Evolutionary conservation across 2,113 vertebrate species (phyloP).

Genomic region (Engraulis encrasicolus): DNA sequence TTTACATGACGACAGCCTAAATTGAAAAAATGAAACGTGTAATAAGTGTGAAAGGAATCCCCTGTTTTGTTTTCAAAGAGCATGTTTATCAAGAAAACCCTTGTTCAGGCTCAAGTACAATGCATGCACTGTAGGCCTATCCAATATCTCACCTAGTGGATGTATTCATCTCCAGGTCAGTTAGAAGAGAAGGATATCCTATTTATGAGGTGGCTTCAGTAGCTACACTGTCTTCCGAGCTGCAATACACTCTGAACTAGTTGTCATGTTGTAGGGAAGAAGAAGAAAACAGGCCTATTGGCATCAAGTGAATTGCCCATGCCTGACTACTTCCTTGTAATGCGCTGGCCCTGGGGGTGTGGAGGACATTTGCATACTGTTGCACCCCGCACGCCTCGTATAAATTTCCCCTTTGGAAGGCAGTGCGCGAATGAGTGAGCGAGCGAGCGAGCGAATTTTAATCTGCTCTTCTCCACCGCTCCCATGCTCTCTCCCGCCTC

Average conservation of each 20-base stretch:
- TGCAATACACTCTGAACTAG: not conserved
- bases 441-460: slow-evolving; percentile 37
- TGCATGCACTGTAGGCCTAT: too few species aligned
- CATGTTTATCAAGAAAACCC: too few species aligned
- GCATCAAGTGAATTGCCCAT: slow-evolving; percentile 3
- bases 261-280: not conserved
- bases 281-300: slow-evolving; percentile 13
- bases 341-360: slow-evolving; percentile 22
- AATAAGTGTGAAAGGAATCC: too few species aligned
- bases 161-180: not conserved
- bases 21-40: too few species aligned
- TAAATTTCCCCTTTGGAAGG: slow-evolving; percentile 31
- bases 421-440: too few species aligned
- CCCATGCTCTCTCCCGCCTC: slow-evolving; percentile 22
- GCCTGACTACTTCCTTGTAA: not conserved
- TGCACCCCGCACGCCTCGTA: slow-evolving; percentile 20
- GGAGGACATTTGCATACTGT: not conserved
- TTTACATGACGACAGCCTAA: too few species aligned
- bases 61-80: too few species aligned
- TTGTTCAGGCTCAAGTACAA: too few species aligned
- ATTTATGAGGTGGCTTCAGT: not conserved
- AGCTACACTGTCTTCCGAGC: not conserved
- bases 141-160: too few species aligned
- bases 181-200: too few species aligned
- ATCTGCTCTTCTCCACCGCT: slow-evolving; percentile 42